Base-by-base conservation (phyloP, 2,888 invertebrate genomes). In the Sminthurinus aureus region DNA sequence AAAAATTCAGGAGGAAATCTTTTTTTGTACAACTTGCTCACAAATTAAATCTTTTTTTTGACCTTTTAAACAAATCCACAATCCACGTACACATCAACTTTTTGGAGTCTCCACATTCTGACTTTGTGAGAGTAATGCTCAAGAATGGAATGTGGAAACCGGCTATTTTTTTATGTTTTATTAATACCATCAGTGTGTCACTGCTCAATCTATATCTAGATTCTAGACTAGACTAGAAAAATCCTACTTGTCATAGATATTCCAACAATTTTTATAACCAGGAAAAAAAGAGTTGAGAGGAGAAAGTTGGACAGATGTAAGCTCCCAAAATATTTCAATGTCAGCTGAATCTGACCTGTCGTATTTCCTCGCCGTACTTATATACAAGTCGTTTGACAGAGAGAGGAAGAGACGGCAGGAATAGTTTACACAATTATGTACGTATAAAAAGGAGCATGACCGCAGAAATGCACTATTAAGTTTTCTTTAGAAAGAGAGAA, bases 261-360 rank as follows among this genome's bases (percentile, higher is more conserved):
- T 38, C 38, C 73, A 24, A 69, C 69, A 69, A 73, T 73, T 73
- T 73, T 73, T 73, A 11, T 2, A 11, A 58, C 58, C 58, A 58
- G 58, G 18, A 58, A 58, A 58, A 58, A 58, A 58, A 58, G 18
- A 58, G 58, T 13, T 58, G 18, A 58, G 18, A 58, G 18, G 9
- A 58, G 18, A 58, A 18, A 73, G 73, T 73, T 73, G 15, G 73
- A 73, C 73, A 73, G 73, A 73, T 73, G 73, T 9, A 73, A 73
- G 73, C 73, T 73, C 75, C 51, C 26, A 75, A 75, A 75, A 76
- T 76, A 76, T 58, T 76, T 76, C 76, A 76, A 52, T 76, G 76
- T 76, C 76, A 75, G 75, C 51, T 58, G 58, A 76, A 52, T 76
- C 22, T 76, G 76, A 76, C 76, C 76, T 52, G 76, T 58, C 76